Percentiles rank a stretch among this genome's conserved stretches.
Evolutionary conservation across 2,113 vertebrate species (phyloP).

Genomic region (Bubo bubo): DNA sequence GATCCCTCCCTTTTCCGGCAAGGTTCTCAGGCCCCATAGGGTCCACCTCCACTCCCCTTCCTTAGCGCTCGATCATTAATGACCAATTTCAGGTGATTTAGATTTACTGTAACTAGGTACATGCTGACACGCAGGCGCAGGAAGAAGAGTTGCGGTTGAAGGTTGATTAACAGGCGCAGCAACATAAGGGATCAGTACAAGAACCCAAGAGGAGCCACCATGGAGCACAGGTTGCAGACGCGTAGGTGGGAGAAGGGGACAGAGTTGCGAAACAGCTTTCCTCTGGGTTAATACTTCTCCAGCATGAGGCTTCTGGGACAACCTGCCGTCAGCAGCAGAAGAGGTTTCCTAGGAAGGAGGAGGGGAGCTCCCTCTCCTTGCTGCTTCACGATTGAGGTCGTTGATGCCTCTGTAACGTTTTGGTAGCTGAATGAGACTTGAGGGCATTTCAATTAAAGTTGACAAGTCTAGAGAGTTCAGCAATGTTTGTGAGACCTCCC

Average conservation of each 20-base stretch:
- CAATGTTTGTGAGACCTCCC: background rate
- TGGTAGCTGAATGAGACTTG: background rate
- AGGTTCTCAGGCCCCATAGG: fast-evolving
- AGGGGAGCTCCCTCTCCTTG: background rate
- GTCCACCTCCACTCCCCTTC: fast-evolving
- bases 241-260: background rate
- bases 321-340: fast-evolving
- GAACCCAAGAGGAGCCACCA: background rate
- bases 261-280: background rate
- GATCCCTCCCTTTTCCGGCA: fast-evolving
- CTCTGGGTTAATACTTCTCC: background rate
- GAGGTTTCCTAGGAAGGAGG: background rate
- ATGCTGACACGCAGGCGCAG: fast-evolving
- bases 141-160: background rate
- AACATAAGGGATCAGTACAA: background rate
- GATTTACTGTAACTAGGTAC: too few species aligned
- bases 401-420: background rate
- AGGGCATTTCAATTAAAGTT: background rate
- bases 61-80: background rate
- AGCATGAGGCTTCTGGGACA: background rate
- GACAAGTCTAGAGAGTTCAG: background rate
- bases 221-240: background rate
- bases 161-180: fast-evolving
- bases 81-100: too few species aligned
- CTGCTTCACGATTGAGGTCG: background rate